phyloP scores from a whole-genome alignment of 2,797 vertebrate genomes.

The Coregonus ussuriensis region DNA sequence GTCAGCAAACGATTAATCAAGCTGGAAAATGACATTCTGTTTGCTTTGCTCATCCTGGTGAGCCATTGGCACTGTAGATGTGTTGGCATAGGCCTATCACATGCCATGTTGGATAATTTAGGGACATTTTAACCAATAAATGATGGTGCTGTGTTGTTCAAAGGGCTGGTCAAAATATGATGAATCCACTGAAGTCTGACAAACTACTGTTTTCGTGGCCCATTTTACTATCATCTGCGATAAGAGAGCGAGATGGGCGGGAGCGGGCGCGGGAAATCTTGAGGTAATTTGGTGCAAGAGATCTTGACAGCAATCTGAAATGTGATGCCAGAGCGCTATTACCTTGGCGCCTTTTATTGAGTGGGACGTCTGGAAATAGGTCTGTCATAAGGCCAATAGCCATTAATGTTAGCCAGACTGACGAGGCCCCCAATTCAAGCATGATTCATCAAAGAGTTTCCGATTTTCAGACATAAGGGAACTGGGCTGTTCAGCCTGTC shows the following conservation, averaged over 20 bases:
- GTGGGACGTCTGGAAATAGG: neutral
- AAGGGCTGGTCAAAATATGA: neutral
- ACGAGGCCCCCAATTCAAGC: neutral
- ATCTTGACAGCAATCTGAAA: conserved; percentile 15
- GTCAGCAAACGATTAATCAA: neutral
- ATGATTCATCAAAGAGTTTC: neutral
- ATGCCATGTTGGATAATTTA: neutral
- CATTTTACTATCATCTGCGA: neutral
- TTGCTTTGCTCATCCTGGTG: too few species aligned
- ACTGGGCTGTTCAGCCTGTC: neutral
- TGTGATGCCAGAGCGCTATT: neutral
- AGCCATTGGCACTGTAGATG: neutral
- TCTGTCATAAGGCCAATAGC: conserved; percentile 6
- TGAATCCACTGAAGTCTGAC: neutral
- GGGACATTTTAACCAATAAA: neutral
- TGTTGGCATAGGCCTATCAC: neutral
- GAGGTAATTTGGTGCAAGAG: neutral
- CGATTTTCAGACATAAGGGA: neutral
- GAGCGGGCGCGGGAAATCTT: neutral
- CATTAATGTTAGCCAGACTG: conserved; percentile 1
- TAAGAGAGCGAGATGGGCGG: neutral
- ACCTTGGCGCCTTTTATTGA: neutral
- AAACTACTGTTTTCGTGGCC: neutral
- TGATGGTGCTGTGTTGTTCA: neutral
- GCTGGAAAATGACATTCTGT: neutral